These are phyloP conservation scores for Athetis lepigone DNA, from an alignment of 2,888 invertebrate genomes.

Conservation along the genomic window DNA sequence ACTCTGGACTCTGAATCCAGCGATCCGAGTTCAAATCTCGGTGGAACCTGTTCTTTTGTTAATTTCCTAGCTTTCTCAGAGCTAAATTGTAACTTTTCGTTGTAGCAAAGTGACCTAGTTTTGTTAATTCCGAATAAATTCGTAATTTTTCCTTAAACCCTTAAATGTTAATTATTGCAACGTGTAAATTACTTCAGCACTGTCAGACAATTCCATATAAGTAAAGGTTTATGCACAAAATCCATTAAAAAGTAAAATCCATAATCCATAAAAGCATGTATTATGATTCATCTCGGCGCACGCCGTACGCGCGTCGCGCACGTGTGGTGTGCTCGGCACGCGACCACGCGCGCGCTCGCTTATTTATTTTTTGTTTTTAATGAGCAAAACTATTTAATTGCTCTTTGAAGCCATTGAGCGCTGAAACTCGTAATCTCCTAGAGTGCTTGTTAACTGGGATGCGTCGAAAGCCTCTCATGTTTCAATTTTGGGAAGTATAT, in stretches of 20 bases:
- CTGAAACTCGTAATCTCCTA: conserved; percentile 72
- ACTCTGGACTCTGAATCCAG: conserved; percentile 95
- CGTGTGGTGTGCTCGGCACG: conserved; percentile 62
- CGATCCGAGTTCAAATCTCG: conserved; percentile 95
- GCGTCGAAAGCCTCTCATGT: conserved; percentile 42
- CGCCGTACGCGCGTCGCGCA: conserved; percentile 61
- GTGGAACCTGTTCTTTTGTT: conserved; percentile 90
- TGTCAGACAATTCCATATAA: neutral
- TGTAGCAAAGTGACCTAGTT: neutral
- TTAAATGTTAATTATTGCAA: neutral
- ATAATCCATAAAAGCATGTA: conserved; percentile 56
- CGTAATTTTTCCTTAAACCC: neutral
- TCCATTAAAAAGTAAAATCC: conserved; percentile 40
- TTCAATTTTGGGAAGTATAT: conserved; percentile 14
- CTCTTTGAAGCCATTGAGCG: conserved; percentile 71
- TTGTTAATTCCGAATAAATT: neutral
- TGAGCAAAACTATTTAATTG: conserved; percentile 84
- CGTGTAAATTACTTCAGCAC: neutral
- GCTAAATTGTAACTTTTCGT: neutral
- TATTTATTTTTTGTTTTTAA: conserved; percentile 75
- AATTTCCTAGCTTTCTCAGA: neutral
- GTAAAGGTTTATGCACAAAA: conserved; percentile 1
- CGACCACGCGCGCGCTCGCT: conserved; percentile 60
- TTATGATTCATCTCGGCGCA: conserved; percentile 40
- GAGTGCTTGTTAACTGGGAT: conserved; percentile 75